Percentiles rank a stretch among this genome's conserved stretches.
phyloP scores from a whole-genome alignment of 1,140 invertebrate genomes.

The Drosophila chauvacae region DNA sequence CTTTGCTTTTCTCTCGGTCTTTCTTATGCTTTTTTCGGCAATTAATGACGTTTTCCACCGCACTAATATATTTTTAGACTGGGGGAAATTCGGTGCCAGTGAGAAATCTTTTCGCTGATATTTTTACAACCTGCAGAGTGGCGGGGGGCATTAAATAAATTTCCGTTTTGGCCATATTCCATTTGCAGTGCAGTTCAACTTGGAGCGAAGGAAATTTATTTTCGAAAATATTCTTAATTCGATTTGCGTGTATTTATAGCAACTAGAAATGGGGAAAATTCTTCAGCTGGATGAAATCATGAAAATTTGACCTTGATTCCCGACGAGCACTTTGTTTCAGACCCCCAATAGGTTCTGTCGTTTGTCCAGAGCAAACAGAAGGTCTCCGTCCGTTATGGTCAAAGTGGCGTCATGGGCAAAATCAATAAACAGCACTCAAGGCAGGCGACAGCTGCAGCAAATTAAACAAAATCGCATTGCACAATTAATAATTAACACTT shows the following conservation, averaged over 20 bases:
- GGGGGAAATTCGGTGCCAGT: constrained; percentile 33
- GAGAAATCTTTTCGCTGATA: constrained; percentile 45
- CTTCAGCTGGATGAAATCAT: constrained; percentile 56
- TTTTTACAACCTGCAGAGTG: constrained; percentile 30
- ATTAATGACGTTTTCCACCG: constrained; percentile 73
- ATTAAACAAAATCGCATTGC: constrained; percentile 53
- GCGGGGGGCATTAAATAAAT: constrained; percentile 40
- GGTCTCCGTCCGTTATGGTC: constrained; percentile 18
- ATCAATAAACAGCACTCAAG: constrained; percentile 38
- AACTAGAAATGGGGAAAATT: constrained; percentile 17
- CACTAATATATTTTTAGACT: constrained; percentile 67
- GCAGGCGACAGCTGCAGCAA: constrained; percentile 41
- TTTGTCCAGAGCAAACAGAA: constrained; percentile 10
- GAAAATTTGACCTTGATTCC: constrained; percentile 50
- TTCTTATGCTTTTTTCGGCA: constrained; percentile 22
- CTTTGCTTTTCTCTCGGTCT: constrained; percentile 20
- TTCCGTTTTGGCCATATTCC: constrained; percentile 46
- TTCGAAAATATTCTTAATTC: constrained; percentile 48
- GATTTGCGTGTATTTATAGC: constrained; percentile 58
- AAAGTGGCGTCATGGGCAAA: constrained; percentile 18
- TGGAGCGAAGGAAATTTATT: constrained; percentile 35
- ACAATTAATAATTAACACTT: constrained; percentile 54
- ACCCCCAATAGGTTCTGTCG: background rate
- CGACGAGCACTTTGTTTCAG: constrained; percentile 11
- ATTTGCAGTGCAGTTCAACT: constrained; percentile 36